Conservation (phyloP, 2,888 invertebrate genomes). For the Amphimallon solstitiale region DNA sequence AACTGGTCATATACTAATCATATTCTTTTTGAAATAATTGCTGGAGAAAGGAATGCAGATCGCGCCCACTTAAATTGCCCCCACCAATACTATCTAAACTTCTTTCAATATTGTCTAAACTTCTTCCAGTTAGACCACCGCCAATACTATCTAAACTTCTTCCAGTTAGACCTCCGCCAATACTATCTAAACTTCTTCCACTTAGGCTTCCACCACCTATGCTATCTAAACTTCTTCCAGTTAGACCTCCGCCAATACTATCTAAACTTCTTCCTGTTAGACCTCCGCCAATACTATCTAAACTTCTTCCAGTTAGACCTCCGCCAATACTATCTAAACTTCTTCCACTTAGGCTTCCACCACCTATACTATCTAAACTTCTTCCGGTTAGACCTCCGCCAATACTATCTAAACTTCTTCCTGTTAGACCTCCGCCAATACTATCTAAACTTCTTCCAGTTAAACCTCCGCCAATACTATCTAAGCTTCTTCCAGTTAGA, state of each 20-base stretch:
- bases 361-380: constrained; percentile 45
- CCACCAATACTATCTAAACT: constrained; percentile 46
- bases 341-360: constrained; percentile 42
- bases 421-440: constrained; percentile 47
- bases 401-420: constrained; percentile 36
- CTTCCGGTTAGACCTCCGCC: constrained; percentile 32
- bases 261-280: constrained; percentile 42
- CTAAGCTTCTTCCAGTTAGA: constrained; percentile 23
- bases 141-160: constrained; percentile 41
- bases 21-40: constrained; percentile 26
- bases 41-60: constrained; percentile 26
- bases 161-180: constrained; percentile 42
- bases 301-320: constrained; percentile 31
- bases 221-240: constrained; percentile 37
- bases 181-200: constrained; percentile 38
- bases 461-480: constrained; percentile 40
- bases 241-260: constrained; percentile 42
- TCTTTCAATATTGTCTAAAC: constrained; percentile 42
- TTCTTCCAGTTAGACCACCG: constrained; percentile 41
- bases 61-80: constrained; percentile 41
- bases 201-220: constrained; percentile 42
- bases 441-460: constrained; percentile 39
- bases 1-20: constrained; percentile 3
- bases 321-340: constrained; percentile 40
- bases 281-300: constrained; percentile 45